phyloP scores from a whole-genome alignment of 2,797 vertebrate species.

The Perodicticus potto region DNA sequence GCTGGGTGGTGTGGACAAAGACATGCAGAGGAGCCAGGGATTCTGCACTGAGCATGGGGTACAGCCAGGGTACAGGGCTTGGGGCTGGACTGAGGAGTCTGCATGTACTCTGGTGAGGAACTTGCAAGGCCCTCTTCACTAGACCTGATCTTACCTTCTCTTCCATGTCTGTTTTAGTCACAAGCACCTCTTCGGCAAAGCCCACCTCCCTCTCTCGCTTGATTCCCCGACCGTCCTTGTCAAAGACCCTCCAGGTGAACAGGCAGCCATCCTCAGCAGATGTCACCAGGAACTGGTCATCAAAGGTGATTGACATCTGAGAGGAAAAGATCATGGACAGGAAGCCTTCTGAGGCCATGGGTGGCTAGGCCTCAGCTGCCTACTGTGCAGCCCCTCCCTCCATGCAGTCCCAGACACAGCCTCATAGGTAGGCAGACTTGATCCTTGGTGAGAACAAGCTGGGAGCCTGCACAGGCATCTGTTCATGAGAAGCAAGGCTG shows the following conservation, averaged over 20 bases:
- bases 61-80: not conserved
- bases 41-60: not conserved
- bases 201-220: constrained; percentile 90
- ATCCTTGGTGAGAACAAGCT: not conserved
- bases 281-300: constrained; percentile 94
- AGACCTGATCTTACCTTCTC: constrained; percentile 91
- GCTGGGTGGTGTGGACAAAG: not conserved
- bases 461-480: not conserved
- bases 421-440: not conserved
- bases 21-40: not conserved
- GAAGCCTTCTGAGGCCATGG: not conserved
- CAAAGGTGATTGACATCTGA: constrained; percentile 93
- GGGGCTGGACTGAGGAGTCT: not conserved
- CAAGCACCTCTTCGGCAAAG: constrained; percentile 95
- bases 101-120: not conserved
- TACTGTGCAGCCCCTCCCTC: not conserved
- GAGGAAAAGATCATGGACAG: not conserved
- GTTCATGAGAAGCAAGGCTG: not conserved
- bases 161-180: constrained; percentile 95
- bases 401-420: rapidly evolving
- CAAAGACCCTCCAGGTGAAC: constrained; percentile 94
- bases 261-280: constrained; percentile 94
- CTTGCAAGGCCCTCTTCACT: not conserved
- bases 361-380: not conserved
- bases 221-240: constrained; percentile 91